phyloP scores from a whole-genome alignment of 2,888 invertebrate genomes.

The Agrochola lota region DNA sequence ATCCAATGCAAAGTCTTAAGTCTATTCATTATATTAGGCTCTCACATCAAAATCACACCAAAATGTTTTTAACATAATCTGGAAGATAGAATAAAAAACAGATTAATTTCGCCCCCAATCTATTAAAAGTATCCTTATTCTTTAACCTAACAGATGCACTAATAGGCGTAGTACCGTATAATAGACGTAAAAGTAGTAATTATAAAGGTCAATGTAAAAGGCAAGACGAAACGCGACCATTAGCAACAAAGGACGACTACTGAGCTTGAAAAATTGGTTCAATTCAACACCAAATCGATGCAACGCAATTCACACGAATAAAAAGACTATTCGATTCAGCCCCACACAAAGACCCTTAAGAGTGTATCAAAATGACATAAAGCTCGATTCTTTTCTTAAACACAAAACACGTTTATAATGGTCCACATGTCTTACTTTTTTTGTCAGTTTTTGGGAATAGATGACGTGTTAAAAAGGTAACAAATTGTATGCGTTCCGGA shows the following conservation, averaged over 20 bases:
- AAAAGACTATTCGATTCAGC: constrained; percentile 82
- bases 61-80: neutral
- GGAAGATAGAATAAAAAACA: neutral
- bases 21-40: neutral
- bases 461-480: constrained; percentile 90
- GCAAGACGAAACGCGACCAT: constrained; percentile 79
- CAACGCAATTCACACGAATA: constrained; percentile 84
- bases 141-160: constrained; percentile 65
- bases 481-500: constrained; percentile 78
- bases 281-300: constrained; percentile 86
- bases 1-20: neutral
- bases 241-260: constrained; percentile 87
- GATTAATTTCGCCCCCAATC: constrained; percentile 39
- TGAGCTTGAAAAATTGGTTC: constrained; percentile 90
- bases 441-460: constrained; percentile 85
- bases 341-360: constrained; percentile 85
- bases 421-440: constrained; percentile 83
- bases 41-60: neutral
- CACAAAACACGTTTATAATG: constrained; percentile 86
- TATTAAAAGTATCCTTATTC: constrained; percentile 40
- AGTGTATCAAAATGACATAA: constrained; percentile 91
- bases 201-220: constrained; percentile 78
- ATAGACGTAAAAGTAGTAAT: constrained; percentile 79
- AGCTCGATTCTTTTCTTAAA: constrained; percentile 83
- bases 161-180: constrained; percentile 65